Percentiles rank a stretch among this genome's conserved stretches.
Conservation (phyloP, 30 jellyfish, hydroid and myxozoan genomes). For the Chrysaora quinquecirrha region DNA sequence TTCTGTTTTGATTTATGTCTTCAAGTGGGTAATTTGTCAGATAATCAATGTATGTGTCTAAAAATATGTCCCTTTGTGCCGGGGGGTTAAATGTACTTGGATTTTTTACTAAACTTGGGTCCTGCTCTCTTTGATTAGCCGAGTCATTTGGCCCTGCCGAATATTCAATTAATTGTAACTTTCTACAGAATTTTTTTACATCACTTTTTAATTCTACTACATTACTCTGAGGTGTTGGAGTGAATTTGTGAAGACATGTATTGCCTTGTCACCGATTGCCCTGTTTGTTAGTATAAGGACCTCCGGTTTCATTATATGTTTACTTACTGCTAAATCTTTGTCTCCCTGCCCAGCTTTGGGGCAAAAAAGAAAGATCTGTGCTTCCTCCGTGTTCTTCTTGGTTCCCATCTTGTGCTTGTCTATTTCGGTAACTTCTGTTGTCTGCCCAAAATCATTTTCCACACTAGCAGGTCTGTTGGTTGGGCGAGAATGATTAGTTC, state of each 20-base stretch:
- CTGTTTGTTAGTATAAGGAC: background rate
- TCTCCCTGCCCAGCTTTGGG: background rate
- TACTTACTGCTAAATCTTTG: background rate
- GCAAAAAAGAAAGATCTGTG: background rate
- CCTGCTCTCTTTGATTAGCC: background rate
- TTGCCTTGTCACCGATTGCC: background rate
- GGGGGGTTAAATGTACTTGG: background rate
- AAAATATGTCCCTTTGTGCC: background rate
- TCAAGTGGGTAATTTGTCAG: background rate
- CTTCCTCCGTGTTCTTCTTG: background rate
- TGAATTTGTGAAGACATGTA: no score
- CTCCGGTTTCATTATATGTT: background rate
- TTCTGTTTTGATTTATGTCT: background rate
- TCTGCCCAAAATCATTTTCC: background rate
- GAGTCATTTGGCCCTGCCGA: background rate
- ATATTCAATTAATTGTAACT: background rate
- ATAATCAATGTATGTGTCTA: background rate
- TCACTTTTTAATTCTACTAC: background rate
- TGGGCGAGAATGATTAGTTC: background rate
- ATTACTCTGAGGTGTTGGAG: background rate
- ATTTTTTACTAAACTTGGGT: background rate
- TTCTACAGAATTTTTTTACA: background rate
- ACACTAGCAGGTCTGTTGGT: background rate
- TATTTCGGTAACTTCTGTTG: background rate
- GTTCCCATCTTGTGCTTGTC: background rate